phyloP scores from a whole-genome alignment of 1,140 invertebrate genomes.

The Luehdorfia chinensis region DNA sequence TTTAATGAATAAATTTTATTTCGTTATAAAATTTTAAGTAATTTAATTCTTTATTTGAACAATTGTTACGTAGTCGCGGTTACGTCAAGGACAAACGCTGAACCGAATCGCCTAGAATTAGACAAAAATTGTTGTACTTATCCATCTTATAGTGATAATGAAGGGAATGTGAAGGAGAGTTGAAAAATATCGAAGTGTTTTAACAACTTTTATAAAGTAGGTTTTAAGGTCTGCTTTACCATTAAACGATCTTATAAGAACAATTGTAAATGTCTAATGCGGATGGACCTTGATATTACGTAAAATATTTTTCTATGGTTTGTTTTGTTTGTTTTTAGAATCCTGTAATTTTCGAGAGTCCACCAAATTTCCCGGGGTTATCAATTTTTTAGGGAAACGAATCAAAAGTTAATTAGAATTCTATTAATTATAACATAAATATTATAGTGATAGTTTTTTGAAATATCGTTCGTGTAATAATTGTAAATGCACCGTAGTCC shows the following conservation, averaged over 20 bases:
- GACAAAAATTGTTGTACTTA: conserved; percentile 70
- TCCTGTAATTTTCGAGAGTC: background rate
- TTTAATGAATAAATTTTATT: conserved; percentile 4
- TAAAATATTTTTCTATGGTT: conserved; percentile 1
- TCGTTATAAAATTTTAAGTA: too few species aligned
- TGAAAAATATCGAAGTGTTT: conserved; percentile 27
- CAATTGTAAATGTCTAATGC: too few species aligned
- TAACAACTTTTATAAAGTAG: conserved; percentile 39
- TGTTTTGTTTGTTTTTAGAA: background rate
- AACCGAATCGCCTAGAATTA: conserved; percentile 69
- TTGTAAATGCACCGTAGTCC: conserved; percentile 35
- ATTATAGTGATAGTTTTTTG: conserved; percentile 13
- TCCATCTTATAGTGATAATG: conserved; percentile 55
- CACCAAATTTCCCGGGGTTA: background rate
- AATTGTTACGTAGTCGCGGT: background rate
- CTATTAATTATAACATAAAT: background rate
- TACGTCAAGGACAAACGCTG: conserved; percentile 19
- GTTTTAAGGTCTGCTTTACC: conserved; percentile 36
- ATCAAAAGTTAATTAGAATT: background rate
- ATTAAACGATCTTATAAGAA: conserved; percentile 7
- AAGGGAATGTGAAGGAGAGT: conserved; percentile 52
- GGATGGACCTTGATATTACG: background rate
- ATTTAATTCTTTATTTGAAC: too few species aligned
- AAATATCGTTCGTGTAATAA: conserved; percentile 23
- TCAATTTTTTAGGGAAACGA: background rate